Percentiles rank a stretch among this genome's conserved stretches.
Evolutionary conservation across 2,888 invertebrate species (phyloP).

Genomic region (Apamea epomidion): DNA sequence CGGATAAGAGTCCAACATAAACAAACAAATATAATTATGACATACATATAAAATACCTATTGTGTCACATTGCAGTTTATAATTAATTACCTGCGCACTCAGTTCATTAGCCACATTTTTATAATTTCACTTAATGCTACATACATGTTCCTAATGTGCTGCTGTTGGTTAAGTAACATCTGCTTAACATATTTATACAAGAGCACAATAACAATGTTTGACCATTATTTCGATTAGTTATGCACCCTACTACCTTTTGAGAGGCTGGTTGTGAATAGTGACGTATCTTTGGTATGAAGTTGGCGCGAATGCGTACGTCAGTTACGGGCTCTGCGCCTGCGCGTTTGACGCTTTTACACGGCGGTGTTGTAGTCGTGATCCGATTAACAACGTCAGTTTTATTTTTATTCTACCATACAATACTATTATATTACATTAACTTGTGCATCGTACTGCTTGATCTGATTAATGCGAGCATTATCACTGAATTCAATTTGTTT

Average conservation of each 20-base stretch:
- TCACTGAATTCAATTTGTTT: conserved; percentile 40
- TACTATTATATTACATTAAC: conserved; percentile 61
- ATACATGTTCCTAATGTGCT: background rate
- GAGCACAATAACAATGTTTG: conserved; percentile 47
- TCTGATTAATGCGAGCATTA: conserved; percentile 71
- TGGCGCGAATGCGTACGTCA: conserved; percentile 87
- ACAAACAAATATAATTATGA: background rate
- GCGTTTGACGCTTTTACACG: conserved; percentile 89
- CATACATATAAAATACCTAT: background rate
- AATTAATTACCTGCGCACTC: conserved; percentile 18
- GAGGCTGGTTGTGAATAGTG: conserved; percentile 69
- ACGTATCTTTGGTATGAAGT: conserved; percentile 84
- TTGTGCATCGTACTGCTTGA: conserved; percentile 77
- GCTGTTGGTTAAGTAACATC: conserved; percentile 39
- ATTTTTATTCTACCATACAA: conserved; percentile 75
- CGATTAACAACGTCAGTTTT: conserved; percentile 90
- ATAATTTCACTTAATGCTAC: conserved; percentile 1
- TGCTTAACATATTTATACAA: conserved; percentile 46
- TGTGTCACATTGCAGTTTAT: conserved; percentile 11
- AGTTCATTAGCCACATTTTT: conserved; percentile 26
- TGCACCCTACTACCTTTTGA: conserved; percentile 71
- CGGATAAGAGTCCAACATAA: background rate
- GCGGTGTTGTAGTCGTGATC: conserved; percentile 90
- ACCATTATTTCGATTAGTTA: conserved; percentile 63
- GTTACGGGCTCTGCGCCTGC: conserved; percentile 89